phyloP scores from a whole-genome alignment of 2,797 vertebrate species.

The Adelosebastes latens region DNA sequence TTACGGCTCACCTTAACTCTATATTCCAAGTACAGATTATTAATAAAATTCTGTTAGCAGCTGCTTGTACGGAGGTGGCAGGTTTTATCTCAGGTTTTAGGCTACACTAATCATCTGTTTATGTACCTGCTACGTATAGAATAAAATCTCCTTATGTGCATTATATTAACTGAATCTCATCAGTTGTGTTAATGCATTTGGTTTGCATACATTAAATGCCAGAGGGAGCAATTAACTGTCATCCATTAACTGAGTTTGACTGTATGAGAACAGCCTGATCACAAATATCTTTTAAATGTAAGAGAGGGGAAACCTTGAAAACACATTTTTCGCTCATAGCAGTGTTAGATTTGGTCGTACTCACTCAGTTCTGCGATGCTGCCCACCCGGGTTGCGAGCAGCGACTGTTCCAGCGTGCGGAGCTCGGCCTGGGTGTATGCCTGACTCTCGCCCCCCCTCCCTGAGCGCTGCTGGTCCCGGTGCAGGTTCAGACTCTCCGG shows the following conservation, averaged over 20 bases:
- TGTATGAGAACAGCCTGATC: background rate
- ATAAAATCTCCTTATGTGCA: background rate
- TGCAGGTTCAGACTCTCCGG: slow-evolving; percentile 95
- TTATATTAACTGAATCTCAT: background rate
- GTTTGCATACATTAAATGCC: background rate
- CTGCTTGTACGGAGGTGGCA: background rate
- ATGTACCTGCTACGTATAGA: background rate
- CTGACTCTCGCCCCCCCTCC: slow-evolving; percentile 86
- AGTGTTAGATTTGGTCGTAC: slow-evolving; percentile 46
- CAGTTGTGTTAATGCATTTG: background rate
- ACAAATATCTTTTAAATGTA: background rate
- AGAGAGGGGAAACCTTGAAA: background rate
- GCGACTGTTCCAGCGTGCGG: slow-evolving; percentile 94
- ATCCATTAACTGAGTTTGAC: no score
- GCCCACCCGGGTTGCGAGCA: slow-evolving; percentile 94
- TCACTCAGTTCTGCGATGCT: slow-evolving; percentile 98
- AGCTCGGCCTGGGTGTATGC: slow-evolving; percentile 94
- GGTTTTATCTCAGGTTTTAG: background rate
- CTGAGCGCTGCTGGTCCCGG: slow-evolving; percentile 90
- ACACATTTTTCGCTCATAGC: no score
- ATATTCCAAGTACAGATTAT: background rate
- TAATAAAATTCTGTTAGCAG: background rate
- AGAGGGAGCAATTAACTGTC: background rate
- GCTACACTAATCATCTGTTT: background rate
- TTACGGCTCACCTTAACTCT: background rate